Conservation (phyloP, 1,140 invertebrate species). For the Bathynomus jamesi region DNA sequence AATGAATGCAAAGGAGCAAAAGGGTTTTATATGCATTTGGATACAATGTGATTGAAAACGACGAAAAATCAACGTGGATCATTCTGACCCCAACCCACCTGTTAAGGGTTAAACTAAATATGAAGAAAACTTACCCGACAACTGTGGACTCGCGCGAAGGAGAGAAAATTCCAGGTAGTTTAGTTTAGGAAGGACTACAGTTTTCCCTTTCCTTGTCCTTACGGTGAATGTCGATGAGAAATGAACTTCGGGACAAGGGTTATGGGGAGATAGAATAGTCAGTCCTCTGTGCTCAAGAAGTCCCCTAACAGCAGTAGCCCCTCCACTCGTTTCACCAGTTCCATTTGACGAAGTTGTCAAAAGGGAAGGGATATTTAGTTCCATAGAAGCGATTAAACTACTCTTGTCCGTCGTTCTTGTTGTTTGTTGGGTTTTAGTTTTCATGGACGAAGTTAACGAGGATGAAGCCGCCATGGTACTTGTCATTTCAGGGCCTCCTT, state of each 20-base stretch:
- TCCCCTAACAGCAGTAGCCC: slow-evolving; percentile 19
- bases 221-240: slow-evolving; percentile 46
- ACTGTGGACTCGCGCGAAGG: slow-evolving; percentile 29
- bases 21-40: too few species aligned
- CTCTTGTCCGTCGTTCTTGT: slow-evolving; percentile 25
- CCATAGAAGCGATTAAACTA: slow-evolving; percentile 32
- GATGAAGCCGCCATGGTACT: background rate
- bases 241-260: slow-evolving; percentile 47
- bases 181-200: slow-evolving; percentile 63
- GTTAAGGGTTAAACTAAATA: too few species aligned
- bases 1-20: too few species aligned
- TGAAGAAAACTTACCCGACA: slow-evolving; percentile 28
- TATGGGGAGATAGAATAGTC: slow-evolving; percentile 65
- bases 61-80: too few species aligned
- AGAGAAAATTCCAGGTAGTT: slow-evolving; percentile 39
- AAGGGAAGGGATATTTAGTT: slow-evolving; percentile 31
- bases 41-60: too few species aligned
- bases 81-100: too few species aligned
- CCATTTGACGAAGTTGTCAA: slow-evolving; percentile 10
- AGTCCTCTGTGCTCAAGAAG: slow-evolving; percentile 50
- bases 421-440: slow-evolving; percentile 3
- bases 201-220: slow-evolving; percentile 58
- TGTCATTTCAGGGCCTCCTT: too few species aligned
- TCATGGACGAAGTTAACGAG: slow-evolving; percentile 15
- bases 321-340: background rate